phyloP scores from a whole-genome alignment of 2,113 vertebrate genomes.

The Psophia crepitans region DNA sequence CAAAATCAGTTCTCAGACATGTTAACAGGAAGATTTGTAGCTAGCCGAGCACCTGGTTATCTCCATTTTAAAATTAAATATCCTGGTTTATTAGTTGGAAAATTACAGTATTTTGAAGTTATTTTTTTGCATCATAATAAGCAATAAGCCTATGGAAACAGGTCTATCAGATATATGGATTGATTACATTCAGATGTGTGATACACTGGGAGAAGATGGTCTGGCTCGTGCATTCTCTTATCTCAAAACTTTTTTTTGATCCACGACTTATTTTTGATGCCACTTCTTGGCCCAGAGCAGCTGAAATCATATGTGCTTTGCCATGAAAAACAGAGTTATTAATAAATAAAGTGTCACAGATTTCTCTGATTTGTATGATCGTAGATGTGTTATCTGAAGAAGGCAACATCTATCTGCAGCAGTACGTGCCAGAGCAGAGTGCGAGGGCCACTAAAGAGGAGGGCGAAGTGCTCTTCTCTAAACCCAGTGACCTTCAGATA shows the following conservation, averaged over 20 bases:
- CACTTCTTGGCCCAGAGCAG: neutral
- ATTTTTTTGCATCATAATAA: neutral
- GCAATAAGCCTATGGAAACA: neutral
- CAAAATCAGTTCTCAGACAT: neutral
- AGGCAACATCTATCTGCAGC: neutral
- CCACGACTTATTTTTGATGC: neutral
- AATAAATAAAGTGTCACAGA: neutral
- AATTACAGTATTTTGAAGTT: neutral
- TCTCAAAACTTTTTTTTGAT: neutral
- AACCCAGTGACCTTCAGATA: neutral
- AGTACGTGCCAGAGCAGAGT: fast-evolving
- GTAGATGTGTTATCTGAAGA: neutral
- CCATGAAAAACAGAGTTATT: neutral
- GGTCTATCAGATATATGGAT: neutral
- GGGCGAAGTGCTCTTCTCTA: neutral
- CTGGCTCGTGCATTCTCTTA: neutral
- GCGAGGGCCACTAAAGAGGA: neutral
- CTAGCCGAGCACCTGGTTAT: neutral
- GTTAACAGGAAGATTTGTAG: neutral
- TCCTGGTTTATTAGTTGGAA: neutral
- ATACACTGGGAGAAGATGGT: neutral
- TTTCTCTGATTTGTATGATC: neutral
- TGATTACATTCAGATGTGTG: neutral
- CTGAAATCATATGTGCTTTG: neutral
- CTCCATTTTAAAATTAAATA: neutral